phyloP scores from a whole-genome alignment of 2,113 vertebrate species.

The Dascyllus trimaculatus region DNA sequence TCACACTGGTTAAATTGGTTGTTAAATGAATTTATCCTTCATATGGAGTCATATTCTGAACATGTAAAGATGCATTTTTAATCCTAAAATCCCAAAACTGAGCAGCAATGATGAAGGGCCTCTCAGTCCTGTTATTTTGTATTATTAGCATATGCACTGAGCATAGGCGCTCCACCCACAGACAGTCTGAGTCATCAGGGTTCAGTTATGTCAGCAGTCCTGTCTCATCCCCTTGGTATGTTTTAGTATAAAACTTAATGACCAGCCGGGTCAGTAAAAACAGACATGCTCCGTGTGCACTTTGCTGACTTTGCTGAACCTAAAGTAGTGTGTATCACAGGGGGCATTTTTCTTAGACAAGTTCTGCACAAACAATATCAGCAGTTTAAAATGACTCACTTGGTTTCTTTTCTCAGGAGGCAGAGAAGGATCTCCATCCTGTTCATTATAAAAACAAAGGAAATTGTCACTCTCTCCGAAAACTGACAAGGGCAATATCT shows the following conservation, averaged over 20 bases:
- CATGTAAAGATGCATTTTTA: too few relatives aligned
- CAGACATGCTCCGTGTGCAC: not conserved
- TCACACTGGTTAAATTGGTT: not conserved
- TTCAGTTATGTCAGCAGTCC: not conserved
- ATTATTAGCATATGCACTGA: not conserved
- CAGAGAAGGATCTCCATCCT: constrained; percentile 96
- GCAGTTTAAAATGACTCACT: constrained; percentile 82
- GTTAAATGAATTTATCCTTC: not conserved
- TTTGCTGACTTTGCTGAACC: constrained; percentile 1
- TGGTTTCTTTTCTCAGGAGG: constrained; percentile 97
- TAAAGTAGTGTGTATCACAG: not conserved
- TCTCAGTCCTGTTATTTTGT: not conserved
- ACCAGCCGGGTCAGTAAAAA: not conserved
- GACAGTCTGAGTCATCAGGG: constrained; percentile 8
- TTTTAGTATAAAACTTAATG: not conserved
- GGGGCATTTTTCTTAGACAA: not conserved
- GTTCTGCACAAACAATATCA: not conserved
- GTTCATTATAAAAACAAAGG: constrained; percentile 49
- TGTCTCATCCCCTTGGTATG: not conserved
- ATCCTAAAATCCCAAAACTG: too few relatives aligned
- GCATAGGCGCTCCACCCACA: not conserved
- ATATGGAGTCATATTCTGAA: too few relatives aligned
- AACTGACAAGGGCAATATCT: not conserved
- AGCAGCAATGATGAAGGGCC: too few relatives aligned
- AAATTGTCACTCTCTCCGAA: not conserved